phyloP scores from a whole-genome alignment of 1,140 invertebrate species.

The Campoletis sonorensis region DNA sequence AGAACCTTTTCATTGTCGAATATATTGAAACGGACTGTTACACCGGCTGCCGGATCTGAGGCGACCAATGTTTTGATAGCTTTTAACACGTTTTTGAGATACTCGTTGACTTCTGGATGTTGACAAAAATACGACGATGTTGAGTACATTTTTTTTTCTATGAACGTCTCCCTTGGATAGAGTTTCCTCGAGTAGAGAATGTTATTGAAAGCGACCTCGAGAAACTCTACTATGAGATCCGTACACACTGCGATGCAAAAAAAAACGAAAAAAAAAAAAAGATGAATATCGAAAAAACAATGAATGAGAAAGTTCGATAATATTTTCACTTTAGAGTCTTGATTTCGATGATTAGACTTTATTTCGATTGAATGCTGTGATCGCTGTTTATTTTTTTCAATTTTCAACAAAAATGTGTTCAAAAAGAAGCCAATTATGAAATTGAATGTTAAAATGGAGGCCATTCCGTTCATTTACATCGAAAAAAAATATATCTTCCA shows the following conservation, averaged over 20 bases:
- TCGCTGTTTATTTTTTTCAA: too few species aligned
- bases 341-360: too few species aligned
- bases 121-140: conserved; percentile 76
- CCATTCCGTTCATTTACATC: too few species aligned
- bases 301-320: too few species aligned
- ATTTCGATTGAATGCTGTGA: too few species aligned
- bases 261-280: not conserved
- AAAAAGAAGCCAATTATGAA: too few species aligned
- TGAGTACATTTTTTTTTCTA: conserved; percentile 79
- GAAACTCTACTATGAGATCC: conserved; percentile 77
- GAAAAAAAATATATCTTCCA: too few species aligned
- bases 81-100: conserved; percentile 78
- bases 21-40: conserved; percentile 74
- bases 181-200: conserved; percentile 78
- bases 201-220: conserved; percentile 79
- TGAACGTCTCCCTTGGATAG: conserved; percentile 80
- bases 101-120: conserved; percentile 80
- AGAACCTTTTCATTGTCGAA: conserved; percentile 62
- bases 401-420: too few species aligned
- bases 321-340: too few species aligned
- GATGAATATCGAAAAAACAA: too few species aligned
- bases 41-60: conserved; percentile 68
- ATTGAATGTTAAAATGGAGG: too few species aligned
- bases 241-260: conserved; percentile 60
- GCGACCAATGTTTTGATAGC: conserved; percentile 73